Conservation (phyloP, 2,113 vertebrate genomes). For the Heteronetta atricapilla region DNA sequence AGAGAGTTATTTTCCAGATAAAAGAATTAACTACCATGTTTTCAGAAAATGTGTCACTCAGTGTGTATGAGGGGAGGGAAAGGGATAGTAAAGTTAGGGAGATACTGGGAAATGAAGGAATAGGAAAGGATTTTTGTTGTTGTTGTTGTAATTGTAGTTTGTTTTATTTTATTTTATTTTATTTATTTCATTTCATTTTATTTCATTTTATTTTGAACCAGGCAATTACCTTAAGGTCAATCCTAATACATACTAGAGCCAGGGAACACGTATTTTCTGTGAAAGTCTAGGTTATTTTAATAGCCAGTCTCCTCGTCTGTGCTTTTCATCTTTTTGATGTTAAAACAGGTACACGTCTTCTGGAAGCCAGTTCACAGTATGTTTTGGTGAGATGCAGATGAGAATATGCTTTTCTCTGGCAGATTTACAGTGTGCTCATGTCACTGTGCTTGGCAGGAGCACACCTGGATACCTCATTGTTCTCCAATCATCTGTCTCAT, state of each 20-base stretch:
- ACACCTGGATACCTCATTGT: conserved; percentile 51
- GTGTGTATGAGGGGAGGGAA: background rate
- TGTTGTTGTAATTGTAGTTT: background rate
- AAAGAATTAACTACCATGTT: background rate
- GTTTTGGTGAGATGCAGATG: background rate
- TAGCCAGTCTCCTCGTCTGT: background rate
- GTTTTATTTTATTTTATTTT: background rate
- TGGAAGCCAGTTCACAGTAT: background rate
- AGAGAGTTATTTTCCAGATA: background rate
- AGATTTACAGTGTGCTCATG: conserved; percentile 40
- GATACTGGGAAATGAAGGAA: background rate
- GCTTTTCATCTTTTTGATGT: conserved; percentile 33
- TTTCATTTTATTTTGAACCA: background rate
- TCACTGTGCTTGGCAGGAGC: conserved; percentile 46
- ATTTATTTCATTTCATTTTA: too few relatives aligned
- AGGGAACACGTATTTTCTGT: background rate
- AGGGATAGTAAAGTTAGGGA: background rate
- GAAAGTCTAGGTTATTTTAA: background rate
- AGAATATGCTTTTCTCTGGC: background rate
- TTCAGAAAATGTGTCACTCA: background rate
- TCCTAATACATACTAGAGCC: background rate
- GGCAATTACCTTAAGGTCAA: background rate
- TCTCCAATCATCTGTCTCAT: conserved; percentile 38
- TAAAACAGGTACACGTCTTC: background rate
- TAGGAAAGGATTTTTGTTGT: background rate